A percentile compares a stretch with the other conserved stretches of the same genome.
These are phyloP conservation scores for Ursus arctos DNA, from an alignment of 2,113 vertebrate genomes.

Conservation along the genomic window DNA sequence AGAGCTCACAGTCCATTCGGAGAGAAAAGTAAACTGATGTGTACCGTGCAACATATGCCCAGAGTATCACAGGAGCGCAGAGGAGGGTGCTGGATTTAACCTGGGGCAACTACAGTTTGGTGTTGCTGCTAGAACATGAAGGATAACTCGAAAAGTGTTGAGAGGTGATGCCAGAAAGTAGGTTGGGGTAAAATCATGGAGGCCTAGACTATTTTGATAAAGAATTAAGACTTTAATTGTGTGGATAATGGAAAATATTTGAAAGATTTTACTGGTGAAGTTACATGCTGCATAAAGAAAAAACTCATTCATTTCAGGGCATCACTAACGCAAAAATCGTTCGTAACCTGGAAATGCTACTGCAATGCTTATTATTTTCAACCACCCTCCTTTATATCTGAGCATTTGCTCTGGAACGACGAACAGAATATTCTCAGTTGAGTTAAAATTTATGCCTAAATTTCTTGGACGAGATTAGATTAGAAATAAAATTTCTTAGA, in stretches of 20 bases:
- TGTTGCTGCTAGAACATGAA: neutral
- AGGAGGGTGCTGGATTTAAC: neutral
- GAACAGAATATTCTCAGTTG: neutral
- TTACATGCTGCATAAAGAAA: neutral
- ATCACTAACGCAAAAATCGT: neutral
- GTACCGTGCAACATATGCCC: neutral
- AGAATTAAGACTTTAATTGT: neutral
- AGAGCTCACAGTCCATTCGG: neutral
- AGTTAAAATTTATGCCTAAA: neutral
- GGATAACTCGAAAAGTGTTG: neutral
- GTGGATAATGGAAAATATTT: neutral
- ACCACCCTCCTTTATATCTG: neutral
- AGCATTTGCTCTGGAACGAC: neutral
- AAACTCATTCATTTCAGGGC: neutral
- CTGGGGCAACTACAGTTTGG: neutral
- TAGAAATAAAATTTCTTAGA: neutral
- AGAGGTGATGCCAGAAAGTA: neutral
- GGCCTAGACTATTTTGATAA: neutral
- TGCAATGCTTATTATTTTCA: neutral
- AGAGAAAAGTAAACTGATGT: neutral
- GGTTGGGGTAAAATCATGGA: neutral
- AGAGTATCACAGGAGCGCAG: neutral
- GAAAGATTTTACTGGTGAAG: neutral
- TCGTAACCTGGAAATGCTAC: neutral
- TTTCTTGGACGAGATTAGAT: neutral